Conservation (phyloP, 2,113 vertebrate species). For the Sclerurus mexicanus region DNA sequence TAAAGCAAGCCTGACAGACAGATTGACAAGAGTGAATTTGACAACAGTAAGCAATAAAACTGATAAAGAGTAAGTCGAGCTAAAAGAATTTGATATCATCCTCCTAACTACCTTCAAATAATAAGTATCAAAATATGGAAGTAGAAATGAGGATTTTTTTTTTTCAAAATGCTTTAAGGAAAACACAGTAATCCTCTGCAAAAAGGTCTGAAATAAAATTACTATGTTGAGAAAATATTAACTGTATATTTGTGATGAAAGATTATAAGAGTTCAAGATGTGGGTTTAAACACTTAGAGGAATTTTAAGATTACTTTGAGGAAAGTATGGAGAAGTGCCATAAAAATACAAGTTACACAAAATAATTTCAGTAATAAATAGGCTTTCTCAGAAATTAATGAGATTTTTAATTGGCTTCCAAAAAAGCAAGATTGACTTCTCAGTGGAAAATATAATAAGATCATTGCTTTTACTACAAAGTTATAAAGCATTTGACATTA, state of each 20-base stretch:
- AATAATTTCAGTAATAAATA: neutral
- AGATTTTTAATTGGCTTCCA: neutral
- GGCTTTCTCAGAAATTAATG: neutral
- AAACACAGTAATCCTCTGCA: neutral
- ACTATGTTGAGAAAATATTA: neutral
- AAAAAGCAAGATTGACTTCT: neutral
- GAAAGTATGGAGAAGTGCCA: neutral
- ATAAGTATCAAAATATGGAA: neutral
- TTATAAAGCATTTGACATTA: neutral
- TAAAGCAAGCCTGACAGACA: neutral
- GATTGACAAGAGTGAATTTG: neutral
- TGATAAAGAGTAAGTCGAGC: neutral
- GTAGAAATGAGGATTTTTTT: neutral
- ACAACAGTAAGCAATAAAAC: neutral
- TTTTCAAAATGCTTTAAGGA: neutral
- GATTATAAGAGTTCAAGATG: neutral
- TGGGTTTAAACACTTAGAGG: neutral
- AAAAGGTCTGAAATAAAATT: neutral
- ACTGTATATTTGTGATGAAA: neutral
- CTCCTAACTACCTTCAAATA: neutral
- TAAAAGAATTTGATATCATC: neutral
- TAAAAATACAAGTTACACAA: neutral
- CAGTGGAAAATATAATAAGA: neutral
- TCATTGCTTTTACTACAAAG: neutral
- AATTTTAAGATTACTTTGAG: neutral